Percentiles rank a stretch among this genome's conserved stretches.
Evolutionary conservation across 2,888 invertebrate species (phyloP).

Genomic region (Hecatera dysodea): DNA sequence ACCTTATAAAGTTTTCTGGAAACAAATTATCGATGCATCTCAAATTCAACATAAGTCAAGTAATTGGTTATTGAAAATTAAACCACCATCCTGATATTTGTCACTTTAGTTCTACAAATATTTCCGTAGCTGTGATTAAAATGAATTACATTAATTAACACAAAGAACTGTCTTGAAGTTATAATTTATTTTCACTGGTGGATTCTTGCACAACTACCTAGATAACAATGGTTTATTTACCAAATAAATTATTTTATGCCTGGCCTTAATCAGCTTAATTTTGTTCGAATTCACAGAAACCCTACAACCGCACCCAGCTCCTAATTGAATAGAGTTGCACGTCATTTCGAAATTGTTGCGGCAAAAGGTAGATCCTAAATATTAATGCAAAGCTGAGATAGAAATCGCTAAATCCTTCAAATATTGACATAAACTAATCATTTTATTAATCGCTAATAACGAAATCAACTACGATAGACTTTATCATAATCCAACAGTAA

Average conservation of each 20-base stretch:
- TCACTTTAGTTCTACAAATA: too few relatives aligned
- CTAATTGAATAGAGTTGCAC: conserved; percentile 3
- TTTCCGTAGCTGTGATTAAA: too few relatives aligned
- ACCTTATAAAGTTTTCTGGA: too few relatives aligned
- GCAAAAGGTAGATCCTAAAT: conserved; percentile 4
- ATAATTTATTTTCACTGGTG: neutral
- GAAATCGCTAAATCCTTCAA: conserved; percentile 20
- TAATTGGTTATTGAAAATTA: too few relatives aligned
- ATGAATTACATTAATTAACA: too few relatives aligned
- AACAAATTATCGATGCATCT: too few relatives aligned
- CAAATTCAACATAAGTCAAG: too few relatives aligned
- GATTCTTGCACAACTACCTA: neutral
- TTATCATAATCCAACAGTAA: conserved; percentile 5
- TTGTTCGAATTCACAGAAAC: neutral
- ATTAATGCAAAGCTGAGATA: conserved; percentile 38
- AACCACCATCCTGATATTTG: too few relatives aligned
- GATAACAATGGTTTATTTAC: neutral
- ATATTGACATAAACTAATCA: conserved; percentile 40
- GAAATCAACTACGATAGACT: conserved; percentile 27
- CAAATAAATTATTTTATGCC: neutral
- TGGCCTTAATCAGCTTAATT: neutral
- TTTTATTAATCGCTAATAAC: conserved; percentile 8
- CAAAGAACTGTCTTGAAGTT: too few relatives aligned
- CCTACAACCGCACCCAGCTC: neutral
- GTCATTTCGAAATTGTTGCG: conserved; percentile 10